Evolutionary conservation across 2,888 invertebrate genomes (phyloP), one percentile per base, ranked within the genome.

Genomic region (Blastobasis adustella): DNA sequence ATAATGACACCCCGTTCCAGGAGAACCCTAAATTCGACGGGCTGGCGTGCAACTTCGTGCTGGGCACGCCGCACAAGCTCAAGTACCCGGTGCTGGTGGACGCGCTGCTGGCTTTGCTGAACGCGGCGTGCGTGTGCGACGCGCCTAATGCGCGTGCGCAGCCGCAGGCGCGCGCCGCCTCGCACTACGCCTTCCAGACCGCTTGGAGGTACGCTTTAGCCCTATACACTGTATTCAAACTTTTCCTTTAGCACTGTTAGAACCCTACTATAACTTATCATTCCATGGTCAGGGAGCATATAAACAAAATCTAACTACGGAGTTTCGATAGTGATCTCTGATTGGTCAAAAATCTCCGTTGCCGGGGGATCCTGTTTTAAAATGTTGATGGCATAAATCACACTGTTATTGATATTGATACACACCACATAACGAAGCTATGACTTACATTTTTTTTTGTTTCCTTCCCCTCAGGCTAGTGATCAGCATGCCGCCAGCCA

Each of bases 21-120:
- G 97, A 97, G 66, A 94, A 95, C 46, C 98, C 98, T 0, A 98
- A 98, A 78, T 90, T 98, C 53, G 98, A 98, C 82, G 96, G 96
- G 4, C 78, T 96, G 51, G 98, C 98, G 2, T 96, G 96, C 82
- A 98, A 97, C 86, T 98, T 98, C 73, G 94, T 98, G 54, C 89
- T 98, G 56, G 97, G 97, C 49, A 97, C 96, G 1, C 94, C 96
- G 0, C 98, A 98, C 73, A 96, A 96, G 80, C 86, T 98, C 49
- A 94, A 96, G 67, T 98, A 98, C 84, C 94, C 95, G 0, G 77
- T 95, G 45, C 83, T 98, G 6, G 91, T 98, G 57, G 96, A 97
- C 69, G 95, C 97, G 0, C 82, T 97, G 5, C 92, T 97, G 37
- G 92, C 95, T 58, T 92, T 98, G 59, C 82, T 98, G 46, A 93